Base-by-base conservation (phyloP, 2,113 vertebrate genomes). In the Pithys albifrons region DNA sequence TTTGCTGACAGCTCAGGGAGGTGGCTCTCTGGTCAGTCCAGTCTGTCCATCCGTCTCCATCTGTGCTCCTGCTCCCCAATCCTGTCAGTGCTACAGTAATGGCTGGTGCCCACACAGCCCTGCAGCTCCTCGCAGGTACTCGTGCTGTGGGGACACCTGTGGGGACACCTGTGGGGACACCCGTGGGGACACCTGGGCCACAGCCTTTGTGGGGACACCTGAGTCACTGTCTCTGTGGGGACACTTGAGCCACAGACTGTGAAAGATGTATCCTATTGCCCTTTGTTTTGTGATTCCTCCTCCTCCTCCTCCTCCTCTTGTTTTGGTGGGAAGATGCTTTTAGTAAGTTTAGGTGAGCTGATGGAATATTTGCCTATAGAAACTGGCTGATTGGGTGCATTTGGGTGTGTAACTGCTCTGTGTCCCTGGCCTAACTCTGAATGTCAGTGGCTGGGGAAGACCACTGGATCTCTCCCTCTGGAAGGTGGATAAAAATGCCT, bases 1-100 rank as follows among this genome's bases (percentile, higher is more conserved):
- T 57, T n/a, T 27, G 13, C 61, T 35, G 49, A 2, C 25, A 29
- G 77, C n/a, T 18, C 4, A 0, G 37, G 65, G 20, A 35, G 12
- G 13, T 11, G 45, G 1, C 27, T 1, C 0, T 43, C 35, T 39
- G 16, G 4, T 17, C 19, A 4, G 4, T 5, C 18, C 70, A 4
- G n/a, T 14, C 54, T 51, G 28, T 17, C 41, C 33, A 11, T 59
- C 20, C 18, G 15, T 5, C 29, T 15, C 48, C 13, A 1, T 1
- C 29, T 1, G 3, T 15, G 22, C 19, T 29, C 27, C 37, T 11
- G 20, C 70, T n/a, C 25, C 64, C 17, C 49, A 20, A 0, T 8
- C 14, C 14, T 14, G 7, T 24, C 49, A 31, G 0, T 0, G 3
- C 20, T 2, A 35, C 65, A 2, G 3, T 19, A 27, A 7, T 7